phyloP scores from a whole-genome alignment of 1,140 invertebrate species.

The Temnothorax nylanderi region DNA sequence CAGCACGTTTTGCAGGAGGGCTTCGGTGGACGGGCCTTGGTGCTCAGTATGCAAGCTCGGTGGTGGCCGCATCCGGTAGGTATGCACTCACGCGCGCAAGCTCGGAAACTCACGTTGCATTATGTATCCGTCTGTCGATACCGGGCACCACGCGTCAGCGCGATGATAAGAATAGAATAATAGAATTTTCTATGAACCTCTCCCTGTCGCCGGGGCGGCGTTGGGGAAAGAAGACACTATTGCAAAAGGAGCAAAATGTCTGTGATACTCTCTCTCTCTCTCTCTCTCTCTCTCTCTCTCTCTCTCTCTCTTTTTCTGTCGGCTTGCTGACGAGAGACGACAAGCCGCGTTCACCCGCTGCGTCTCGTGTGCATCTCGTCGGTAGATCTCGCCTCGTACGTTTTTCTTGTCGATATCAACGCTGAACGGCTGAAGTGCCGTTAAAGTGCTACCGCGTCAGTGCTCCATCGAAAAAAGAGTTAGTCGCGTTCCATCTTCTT shows the following conservation, averaged over 20 bases:
- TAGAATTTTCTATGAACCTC: conserved; percentile 77
- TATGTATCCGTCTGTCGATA: conserved; percentile 81
- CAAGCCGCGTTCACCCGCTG: conserved; percentile 48
- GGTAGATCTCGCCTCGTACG: conserved; percentile 55
- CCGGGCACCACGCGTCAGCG: conserved; percentile 66
- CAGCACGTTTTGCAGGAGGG: conserved; percentile 79
- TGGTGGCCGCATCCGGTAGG: conserved; percentile 81
- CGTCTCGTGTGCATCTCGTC: conserved; percentile 67
- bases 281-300: conserved; percentile 26
- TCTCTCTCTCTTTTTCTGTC: not conserved
- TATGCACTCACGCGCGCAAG: conserved; percentile 74
- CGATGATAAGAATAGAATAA: conserved; percentile 80
- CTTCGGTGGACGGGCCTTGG: conserved; percentile 55
- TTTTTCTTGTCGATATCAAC: conserved; percentile 64
- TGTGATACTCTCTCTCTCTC: conserved; percentile 7
- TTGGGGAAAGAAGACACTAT: conserved; percentile 1
- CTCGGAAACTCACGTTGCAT: conserved; percentile 82
- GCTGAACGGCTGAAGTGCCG: conserved; percentile 22
- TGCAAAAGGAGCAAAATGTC: conserved; percentile 63
- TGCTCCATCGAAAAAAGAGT: conserved; percentile 32
- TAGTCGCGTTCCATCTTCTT: conserved; percentile 31
- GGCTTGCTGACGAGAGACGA: conserved; percentile 57
- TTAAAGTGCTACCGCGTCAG: conserved; percentile 55
- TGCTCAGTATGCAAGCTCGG: conserved; percentile 83
- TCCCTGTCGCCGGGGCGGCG: conserved; percentile 1